Conservation (phyloP, 2,797 vertebrate genomes). For the Acanthornis magna region DNA sequence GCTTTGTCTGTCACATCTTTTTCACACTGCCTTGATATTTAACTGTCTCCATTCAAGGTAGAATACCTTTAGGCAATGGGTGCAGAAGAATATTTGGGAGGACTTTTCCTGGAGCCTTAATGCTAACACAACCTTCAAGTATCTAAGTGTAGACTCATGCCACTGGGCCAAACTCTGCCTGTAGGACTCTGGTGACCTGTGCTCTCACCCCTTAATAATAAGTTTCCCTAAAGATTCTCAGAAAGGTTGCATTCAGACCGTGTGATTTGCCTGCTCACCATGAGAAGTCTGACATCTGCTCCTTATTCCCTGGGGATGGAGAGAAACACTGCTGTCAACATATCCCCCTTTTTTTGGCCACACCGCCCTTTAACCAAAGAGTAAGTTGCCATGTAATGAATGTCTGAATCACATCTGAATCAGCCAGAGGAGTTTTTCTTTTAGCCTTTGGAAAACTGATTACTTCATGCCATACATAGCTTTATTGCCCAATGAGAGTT, state of each 20-base stretch:
- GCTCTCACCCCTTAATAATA: not conserved
- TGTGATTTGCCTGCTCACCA: rapidly evolving
- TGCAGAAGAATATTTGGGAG: not conserved
- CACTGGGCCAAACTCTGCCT: not conserved
- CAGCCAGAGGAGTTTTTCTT: not conserved
- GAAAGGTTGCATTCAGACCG: not conserved
- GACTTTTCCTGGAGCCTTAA: not conserved
- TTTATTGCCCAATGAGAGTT: not conserved
- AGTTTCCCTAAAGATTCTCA: not conserved
- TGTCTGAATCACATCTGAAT: not conserved
- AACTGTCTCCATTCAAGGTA: not conserved
- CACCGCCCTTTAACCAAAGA: not conserved
- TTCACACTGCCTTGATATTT: not conserved
- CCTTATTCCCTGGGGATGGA: not conserved
- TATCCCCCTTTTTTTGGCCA: not conserved
- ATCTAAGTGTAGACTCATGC: not conserved
- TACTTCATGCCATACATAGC: not conserved
- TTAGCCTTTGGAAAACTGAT: not conserved
- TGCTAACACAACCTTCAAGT: not conserved
- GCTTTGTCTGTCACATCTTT: not conserved
- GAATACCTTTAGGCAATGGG: not conserved
- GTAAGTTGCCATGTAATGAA: not conserved
- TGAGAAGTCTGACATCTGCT: not conserved
- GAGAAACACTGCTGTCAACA: not conserved
- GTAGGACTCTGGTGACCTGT: not conserved